Percentiles rank a stretch among this genome's conserved stretches.
These are phyloP conservation scores for Contarinia nasturtii DNA, from an alignment of 1,140 invertebrate genomes.

Conservation along the genomic window DNA sequence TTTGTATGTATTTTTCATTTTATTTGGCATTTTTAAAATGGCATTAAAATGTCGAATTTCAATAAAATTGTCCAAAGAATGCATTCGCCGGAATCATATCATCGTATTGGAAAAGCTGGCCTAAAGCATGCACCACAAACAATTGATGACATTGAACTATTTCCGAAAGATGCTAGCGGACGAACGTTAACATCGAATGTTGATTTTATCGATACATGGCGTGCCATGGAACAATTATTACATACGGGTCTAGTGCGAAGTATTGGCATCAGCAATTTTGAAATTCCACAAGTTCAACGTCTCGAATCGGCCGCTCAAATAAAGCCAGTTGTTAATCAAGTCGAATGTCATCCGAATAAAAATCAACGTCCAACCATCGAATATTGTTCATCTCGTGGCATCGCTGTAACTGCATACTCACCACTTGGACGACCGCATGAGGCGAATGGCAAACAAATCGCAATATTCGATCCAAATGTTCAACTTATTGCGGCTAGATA, in stretches of 20 bases:
- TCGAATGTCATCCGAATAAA: conserved; percentile 61
- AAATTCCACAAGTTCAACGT: conserved; percentile 49
- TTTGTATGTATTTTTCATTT: conserved; percentile 47
- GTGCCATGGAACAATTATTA: conserved; percentile 58
- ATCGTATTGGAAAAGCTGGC: too few relatives aligned
- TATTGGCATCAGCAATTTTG: conserved; percentile 80
- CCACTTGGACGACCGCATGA: conserved; percentile 44
- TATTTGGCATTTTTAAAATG: conserved; percentile 2
- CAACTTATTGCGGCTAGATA: conserved; percentile 37
- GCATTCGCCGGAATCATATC: too few relatives aligned
- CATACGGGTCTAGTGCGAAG: conserved; percentile 44
- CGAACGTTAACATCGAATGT: conserved; percentile 12
- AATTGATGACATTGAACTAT: too few relatives aligned
- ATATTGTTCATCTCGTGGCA: conserved; percentile 41
- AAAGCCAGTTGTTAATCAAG: conserved; percentile 54
- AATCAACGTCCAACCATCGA: conserved; percentile 47
- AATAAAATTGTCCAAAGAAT: too few relatives aligned
- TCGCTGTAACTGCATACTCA: conserved; percentile 53
- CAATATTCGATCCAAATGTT: conserved; percentile 29
- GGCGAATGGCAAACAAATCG: conserved; percentile 11
- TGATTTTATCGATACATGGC: conserved; percentile 76
- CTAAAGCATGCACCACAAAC: too few relatives aligned
- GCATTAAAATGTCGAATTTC: too few relatives aligned
- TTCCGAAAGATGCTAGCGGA: not conserved
- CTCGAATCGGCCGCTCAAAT: conserved; percentile 42